These are phyloP conservation scores for Andrena flavipes DNA, from an alignment of 2,888 invertebrate species.

Conservation along the genomic window DNA sequence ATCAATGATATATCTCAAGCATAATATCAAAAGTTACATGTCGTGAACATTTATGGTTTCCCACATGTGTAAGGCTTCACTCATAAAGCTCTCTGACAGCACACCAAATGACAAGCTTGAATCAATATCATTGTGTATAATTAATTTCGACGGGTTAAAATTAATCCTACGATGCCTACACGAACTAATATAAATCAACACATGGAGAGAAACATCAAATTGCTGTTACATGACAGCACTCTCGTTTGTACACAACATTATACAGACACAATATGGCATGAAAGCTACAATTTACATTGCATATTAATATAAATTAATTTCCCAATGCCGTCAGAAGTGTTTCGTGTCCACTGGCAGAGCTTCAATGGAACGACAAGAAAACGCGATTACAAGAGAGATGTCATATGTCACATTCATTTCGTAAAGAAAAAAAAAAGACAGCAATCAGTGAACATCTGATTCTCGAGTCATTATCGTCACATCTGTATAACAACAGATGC, in stretches of 20 bases:
- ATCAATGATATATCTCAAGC: conserved; percentile 57
- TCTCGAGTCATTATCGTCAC: background rate
- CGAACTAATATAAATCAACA: background rate
- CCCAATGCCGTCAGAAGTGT: background rate
- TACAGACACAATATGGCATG: background rate
- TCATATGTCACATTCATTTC: conserved; percentile 30
- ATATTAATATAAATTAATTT: background rate
- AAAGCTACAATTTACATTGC: background rate
- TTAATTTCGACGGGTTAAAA: conserved; percentile 17
- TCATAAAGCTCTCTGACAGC: conserved; percentile 57
- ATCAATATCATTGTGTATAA: conserved; percentile 25
- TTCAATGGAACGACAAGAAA: background rate
- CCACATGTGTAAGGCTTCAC: conserved; percentile 78
- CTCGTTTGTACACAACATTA: background rate
- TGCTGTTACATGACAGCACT: background rate
- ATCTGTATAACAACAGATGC: conserved; percentile 15
- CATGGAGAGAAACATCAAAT: background rate
- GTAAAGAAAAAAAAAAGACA: background rate
- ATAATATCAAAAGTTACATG: conserved; percentile 74
- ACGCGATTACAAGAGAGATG: conserved; percentile 24
- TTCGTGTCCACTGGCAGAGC: background rate
- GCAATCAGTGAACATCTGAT: conserved; percentile 4
- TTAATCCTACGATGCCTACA: background rate
- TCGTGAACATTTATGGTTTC: conserved; percentile 78
- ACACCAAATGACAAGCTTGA: conserved; percentile 32